A percentile compares a stretch with the other conserved stretches of the same genome.
Conservation (phyloP, 2,888 invertebrate species). For the Cotesia congregata region DNA sequence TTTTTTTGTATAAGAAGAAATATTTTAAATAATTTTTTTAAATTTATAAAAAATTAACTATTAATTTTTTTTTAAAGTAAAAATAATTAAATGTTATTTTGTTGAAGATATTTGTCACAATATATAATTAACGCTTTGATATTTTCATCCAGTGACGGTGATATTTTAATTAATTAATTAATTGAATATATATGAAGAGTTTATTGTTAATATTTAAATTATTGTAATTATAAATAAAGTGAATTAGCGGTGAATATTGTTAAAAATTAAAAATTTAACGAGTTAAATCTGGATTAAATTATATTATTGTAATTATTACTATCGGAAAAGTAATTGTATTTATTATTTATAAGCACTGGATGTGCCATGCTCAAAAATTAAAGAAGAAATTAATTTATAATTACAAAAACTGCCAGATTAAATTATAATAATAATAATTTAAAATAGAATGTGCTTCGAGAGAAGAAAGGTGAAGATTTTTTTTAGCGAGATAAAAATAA, state of each 20-base stretch:
- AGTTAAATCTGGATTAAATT: not conserved
- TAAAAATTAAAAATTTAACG: not conserved
- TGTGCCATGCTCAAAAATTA: constrained; percentile 49
- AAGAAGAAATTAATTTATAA: constrained; percentile 33
- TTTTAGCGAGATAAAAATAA: not conserved
- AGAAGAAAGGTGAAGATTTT: not conserved
- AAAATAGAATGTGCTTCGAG: not conserved
- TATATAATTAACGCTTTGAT: too few relatives aligned
- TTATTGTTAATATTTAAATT: not conserved
- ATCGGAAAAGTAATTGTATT: constrained; percentile 43
- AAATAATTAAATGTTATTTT: too few relatives aligned
- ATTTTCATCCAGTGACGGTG: too few relatives aligned
- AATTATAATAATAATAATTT: not conserved
- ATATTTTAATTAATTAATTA: too few relatives aligned
- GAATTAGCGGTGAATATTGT: not conserved
- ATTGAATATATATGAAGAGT: too few relatives aligned
- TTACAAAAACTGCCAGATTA: too few relatives aligned
- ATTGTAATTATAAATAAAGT: not conserved
- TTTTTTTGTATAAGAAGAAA: too few relatives aligned
- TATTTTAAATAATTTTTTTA: too few relatives aligned
- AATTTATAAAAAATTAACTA: too few relatives aligned
- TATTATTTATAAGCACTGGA: constrained; percentile 44
- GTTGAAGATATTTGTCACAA: too few relatives aligned
- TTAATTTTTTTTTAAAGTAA: too few relatives aligned
- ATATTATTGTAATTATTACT: constrained; percentile 12